Evolutionary conservation across 2,888 invertebrate species (phyloP), one percentile per base, ranked within the genome.

Genomic region (Pilophorus perplexus): DNA sequence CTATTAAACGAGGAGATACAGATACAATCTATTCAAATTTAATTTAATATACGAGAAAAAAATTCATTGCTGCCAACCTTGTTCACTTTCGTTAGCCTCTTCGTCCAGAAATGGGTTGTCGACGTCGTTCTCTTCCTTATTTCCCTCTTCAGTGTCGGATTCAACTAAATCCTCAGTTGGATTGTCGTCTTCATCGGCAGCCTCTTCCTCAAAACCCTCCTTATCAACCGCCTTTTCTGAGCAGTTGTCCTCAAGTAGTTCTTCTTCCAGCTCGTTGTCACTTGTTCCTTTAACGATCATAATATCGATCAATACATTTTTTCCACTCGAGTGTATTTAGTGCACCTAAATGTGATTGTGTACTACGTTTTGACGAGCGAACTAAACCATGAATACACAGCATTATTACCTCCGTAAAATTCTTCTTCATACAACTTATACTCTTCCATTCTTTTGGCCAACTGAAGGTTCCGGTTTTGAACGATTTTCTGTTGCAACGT

Each of bases 401-500:
- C 6, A 8, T 33, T 33, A n/a, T 25, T 59, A 57, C 59, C 66
- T 59, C 66, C 66, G 27, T 48, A 59, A 50, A 68, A 52, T 38
- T 74, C 74, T 54, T 73, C 71, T 16, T 73, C 73, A 33, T 75
- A 74, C 18, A 74, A 27, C 37, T 75, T 73, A 18, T 75, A 75
- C 59, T 79, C 76, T 67, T 86, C 83, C 25, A 83, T 78, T 55
- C 84, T 83, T 72, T 85, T 83, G 64, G 83, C 80, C 84, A 90
- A 84, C 72, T 88, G 85, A 67, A 86, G 80, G 38, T 85, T 83
- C 55, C 90, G 80, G 73, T 85, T 86, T 69, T 83, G 81, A 2
- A 84, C 84, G 74, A 93, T 92, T 76, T 87, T 80, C 12, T 82
- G 79, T 73, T 87, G 83, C 1, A 93, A 79, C 69, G 86, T 84